These are phyloP conservation scores for Trissolcus japonicus DNA, from an alignment of 2,888 invertebrate genomes.

Conservation along the genomic window DNA sequence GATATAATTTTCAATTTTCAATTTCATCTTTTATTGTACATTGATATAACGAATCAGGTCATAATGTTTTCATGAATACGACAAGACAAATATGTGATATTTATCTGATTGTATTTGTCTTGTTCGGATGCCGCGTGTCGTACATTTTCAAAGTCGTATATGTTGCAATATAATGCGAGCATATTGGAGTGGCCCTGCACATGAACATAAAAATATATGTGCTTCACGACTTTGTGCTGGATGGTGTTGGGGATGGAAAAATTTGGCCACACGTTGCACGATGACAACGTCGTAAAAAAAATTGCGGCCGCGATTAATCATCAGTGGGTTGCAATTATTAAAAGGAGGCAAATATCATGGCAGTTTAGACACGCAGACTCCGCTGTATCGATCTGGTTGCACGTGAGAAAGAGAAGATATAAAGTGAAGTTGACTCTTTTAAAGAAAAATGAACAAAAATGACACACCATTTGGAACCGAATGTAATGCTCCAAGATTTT, in stretches of 20 bases:
- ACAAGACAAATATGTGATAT: constrained; percentile 3
- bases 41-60: constrained; percentile 21
- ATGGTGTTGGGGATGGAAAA: not conserved
- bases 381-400: constrained; percentile 72
- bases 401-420: constrained; percentile 57
- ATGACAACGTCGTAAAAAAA: not conserved
- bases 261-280: not conserved
- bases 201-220: constrained; percentile 1
- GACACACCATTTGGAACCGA: constrained; percentile 17
- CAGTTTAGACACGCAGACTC: constrained; percentile 74
- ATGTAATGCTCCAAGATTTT: constrained; percentile 6
- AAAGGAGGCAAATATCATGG: constrained; percentile 62
- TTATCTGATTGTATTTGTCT: constrained; percentile 7
- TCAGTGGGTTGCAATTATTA: constrained; percentile 65
- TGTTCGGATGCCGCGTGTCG: not conserved
- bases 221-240: not conserved
- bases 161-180: not conserved
- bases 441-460: constrained; percentile 33
- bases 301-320: constrained; percentile 10
- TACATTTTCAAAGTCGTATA: constrained; percentile 5
- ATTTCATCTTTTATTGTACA: not conserved
- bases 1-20: not conserved
- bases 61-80: constrained; percentile 10
- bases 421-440: constrained; percentile 42
- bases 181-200: not conserved